A percentile compares a stretch with the other conserved stretches of the same genome.
phyloP scores from a whole-genome alignment of 1,140 invertebrate species.

The Alviniconcha marisindica region DNA sequence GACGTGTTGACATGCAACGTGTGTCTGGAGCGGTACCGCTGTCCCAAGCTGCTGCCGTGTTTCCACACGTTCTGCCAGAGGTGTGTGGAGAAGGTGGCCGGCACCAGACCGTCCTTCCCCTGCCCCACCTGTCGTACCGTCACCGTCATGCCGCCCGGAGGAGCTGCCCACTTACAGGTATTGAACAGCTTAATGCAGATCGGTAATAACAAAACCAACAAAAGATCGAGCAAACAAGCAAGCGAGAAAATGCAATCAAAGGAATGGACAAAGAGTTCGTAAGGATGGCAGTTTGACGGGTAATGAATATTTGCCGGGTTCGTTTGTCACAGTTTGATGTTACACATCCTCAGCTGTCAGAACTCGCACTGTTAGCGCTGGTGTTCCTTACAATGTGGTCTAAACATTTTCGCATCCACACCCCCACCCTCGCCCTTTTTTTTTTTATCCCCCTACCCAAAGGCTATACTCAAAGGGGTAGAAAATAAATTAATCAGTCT shows the following conservation, averaged over 20 bases:
- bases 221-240: not conserved
- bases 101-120: constrained; percentile 4
- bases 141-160: not conserved
- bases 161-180: constrained; percentile 9
- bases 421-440: too few relatives aligned
- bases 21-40: constrained; percentile 25
- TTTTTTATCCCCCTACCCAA: too few relatives aligned
- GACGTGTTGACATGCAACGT: not conserved
- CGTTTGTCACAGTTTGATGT: too few relatives aligned
- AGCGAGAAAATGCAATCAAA: not conserved
- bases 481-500: too few relatives aligned
- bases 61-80: constrained; percentile 32
- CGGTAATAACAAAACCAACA: not conserved
- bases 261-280: not conserved
- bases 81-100: constrained; percentile 12
- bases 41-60: constrained; percentile 29
- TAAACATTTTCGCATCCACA: too few relatives aligned
- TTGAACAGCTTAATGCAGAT: too few relatives aligned
- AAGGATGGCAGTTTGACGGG: too few relatives aligned
- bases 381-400: too few relatives aligned
- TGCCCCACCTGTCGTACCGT: constrained; percentile 9
- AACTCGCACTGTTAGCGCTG: too few relatives aligned
- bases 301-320: too few relatives aligned
- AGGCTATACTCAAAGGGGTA: too few relatives aligned
- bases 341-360: too few relatives aligned